Conservation (phyloP, 2,113 vertebrate species). For the Gallinago jamesoni region DNA sequence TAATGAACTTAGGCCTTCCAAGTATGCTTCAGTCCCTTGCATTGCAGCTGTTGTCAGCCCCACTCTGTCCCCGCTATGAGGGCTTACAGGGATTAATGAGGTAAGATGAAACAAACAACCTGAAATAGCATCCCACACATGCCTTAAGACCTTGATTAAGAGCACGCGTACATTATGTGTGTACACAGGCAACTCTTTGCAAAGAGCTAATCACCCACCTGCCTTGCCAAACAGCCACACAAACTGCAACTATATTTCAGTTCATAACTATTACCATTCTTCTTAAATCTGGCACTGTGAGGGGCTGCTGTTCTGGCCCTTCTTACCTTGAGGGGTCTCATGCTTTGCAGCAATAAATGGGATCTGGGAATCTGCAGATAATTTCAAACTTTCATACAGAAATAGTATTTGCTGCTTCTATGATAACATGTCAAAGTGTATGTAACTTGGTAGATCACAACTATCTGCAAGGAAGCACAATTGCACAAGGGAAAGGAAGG, state of each 20-base stretch:
- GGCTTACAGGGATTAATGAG: slow-evolving; percentile 39
- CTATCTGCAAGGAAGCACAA: background rate
- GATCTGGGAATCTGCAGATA: background rate
- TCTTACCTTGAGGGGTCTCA: background rate
- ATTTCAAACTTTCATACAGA: background rate
- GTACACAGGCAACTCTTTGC: background rate
- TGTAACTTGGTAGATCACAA: background rate
- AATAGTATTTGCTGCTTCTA: background rate
- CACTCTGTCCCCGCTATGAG: background rate
- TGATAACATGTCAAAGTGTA: background rate
- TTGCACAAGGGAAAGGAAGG: background rate
- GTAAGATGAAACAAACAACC: slow-evolving; percentile 54
- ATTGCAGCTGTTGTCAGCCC: background rate
- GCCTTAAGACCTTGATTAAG: slow-evolving; percentile 23
- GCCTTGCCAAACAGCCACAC: background rate
- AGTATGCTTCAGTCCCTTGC: background rate
- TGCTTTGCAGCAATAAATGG: background rate
- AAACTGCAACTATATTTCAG: background rate
- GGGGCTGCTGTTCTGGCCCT: background rate
- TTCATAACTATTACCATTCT: background rate
- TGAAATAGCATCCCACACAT: slow-evolving; percentile 40
- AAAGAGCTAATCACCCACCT: background rate
- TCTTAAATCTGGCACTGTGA: background rate
- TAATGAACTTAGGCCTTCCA: background rate
- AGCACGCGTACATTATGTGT: background rate